A percentile compares a stretch with the other conserved stretches of the same genome.
phyloP scores from a whole-genome alignment of 2,113 vertebrate genomes.

The Nannospalax galili region DNA sequence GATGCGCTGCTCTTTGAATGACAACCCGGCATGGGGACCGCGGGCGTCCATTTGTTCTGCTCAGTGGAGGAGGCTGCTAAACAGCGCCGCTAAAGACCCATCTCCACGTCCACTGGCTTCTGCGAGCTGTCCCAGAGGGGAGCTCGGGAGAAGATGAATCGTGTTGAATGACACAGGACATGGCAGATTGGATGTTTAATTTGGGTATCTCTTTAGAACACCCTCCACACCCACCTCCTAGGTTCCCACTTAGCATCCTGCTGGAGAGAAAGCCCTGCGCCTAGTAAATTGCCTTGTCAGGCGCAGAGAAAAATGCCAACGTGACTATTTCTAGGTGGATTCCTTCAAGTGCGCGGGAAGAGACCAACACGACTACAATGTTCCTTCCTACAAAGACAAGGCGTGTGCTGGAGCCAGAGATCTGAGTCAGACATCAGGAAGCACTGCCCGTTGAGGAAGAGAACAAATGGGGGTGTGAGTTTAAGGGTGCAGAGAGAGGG shows the following conservation, averaged over 20 bases:
- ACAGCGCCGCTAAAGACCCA: constrained; percentile 25
- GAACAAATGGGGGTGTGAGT: not conserved
- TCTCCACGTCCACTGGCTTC: not conserved
- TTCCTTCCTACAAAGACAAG: not conserved
- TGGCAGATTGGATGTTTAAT: constrained; percentile 77
- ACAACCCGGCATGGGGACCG: not conserved
- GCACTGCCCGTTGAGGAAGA: not conserved
- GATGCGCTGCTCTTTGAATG: not conserved
- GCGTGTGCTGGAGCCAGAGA: not conserved
- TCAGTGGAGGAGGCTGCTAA: not conserved
- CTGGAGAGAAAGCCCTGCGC: not conserved
- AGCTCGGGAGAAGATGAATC: constrained; percentile 52
- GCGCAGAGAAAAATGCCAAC: constrained; percentile 18
- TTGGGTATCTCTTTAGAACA: constrained; percentile 65
- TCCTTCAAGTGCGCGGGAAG: not conserved
- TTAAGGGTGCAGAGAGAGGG: not conserved
- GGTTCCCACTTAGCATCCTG: constrained; percentile 56
- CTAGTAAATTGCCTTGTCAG: constrained; percentile 53
- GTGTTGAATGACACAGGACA: constrained; percentile 63
- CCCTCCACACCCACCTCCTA: constrained; percentile 22
- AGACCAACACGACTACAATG: not conserved
- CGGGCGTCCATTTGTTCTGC: constrained; percentile 54
- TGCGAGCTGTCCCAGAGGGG: constrained; percentile 45
- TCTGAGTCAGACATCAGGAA: not conserved
- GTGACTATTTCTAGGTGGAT: constrained; percentile 31